Percentiles rank a stretch among this genome's conserved stretches.
Conservation (phyloP, 2,888 invertebrate genomes). For the Panopea generosa region DNA sequence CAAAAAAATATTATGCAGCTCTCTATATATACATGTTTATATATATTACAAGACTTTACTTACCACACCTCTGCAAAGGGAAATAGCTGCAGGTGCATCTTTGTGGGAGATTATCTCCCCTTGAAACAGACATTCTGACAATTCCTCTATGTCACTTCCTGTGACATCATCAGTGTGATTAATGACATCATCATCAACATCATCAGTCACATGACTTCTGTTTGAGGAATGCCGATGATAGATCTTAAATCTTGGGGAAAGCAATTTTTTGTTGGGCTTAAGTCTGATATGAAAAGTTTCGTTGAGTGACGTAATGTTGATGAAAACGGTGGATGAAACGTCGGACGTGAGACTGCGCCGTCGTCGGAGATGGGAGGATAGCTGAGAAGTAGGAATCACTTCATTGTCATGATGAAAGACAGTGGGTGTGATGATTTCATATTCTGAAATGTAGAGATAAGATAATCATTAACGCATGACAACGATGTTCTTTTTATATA, state of each 20-base stretch:
- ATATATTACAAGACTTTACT: no score
- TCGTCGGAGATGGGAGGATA: constrained; percentile 10
- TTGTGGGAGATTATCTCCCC: constrained; percentile 51
- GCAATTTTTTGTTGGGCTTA: constrained; percentile 50
- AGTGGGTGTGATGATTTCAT: constrained; percentile 54
- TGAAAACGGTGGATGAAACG: constrained; percentile 41
- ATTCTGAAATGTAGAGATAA: constrained; percentile 65
- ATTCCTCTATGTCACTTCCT: constrained; percentile 23
- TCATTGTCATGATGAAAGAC: constrained; percentile 46
- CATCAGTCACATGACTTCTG: constrained; percentile 26
- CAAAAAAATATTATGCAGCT: no score
- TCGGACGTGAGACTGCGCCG: constrained; percentile 34
- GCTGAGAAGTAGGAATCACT: constrained; percentile 27
- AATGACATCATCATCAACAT: constrained; percentile 40
- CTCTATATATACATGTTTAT: no score
- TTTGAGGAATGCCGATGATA: constrained; percentile 61
- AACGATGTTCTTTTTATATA: no score
- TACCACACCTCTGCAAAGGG: constrained; percentile 69
- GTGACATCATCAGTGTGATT: constrained; percentile 40
- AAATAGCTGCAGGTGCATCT: constrained; percentile 60
- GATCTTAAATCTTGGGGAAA: constrained; percentile 66
- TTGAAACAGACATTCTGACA: constrained; percentile 55
- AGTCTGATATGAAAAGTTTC: constrained; percentile 66
- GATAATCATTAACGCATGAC: constrained; percentile 10
- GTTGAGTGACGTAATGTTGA: constrained; percentile 64